Evolutionary conservation across 2,113 vertebrate genomes (phyloP).

Genomic region (Uropsilus gracilis): DNA sequence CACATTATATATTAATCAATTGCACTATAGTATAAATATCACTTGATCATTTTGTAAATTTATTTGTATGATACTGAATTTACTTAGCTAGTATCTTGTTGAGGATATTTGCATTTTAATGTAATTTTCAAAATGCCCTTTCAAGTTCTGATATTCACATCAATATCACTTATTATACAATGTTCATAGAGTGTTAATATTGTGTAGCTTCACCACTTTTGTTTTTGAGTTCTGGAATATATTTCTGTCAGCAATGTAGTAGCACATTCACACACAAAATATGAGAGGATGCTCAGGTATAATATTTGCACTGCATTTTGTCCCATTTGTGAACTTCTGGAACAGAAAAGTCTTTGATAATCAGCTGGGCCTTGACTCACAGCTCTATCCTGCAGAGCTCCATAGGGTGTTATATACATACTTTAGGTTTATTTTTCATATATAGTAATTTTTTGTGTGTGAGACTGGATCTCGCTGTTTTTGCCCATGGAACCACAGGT

Average conservation of each 20-base stretch:
- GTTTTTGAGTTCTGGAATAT: neutral
- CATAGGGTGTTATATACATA: neutral
- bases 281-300: neutral
- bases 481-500: too few relatives aligned
- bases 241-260: neutral
- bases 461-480: too few relatives aligned
- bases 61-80: neutral
- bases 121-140: neutral
- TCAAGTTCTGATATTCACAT: neutral
- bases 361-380: neutral
- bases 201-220: neutral
- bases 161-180: neutral
- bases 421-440: neutral
- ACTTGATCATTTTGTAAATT: neutral
- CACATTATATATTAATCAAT: neutral
- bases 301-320: neutral
- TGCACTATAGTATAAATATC: neutral
- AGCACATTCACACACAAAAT: neutral
- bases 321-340: neutral
- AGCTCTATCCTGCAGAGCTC: neutral
- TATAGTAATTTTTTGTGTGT: too few relatives aligned
- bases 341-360: neutral
- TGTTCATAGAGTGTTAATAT: neutral
- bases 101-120: neutral
- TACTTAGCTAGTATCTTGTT: neutral